Base-by-base conservation (phyloP, 1,140 invertebrate species). In the Augochlora pura region DNA sequence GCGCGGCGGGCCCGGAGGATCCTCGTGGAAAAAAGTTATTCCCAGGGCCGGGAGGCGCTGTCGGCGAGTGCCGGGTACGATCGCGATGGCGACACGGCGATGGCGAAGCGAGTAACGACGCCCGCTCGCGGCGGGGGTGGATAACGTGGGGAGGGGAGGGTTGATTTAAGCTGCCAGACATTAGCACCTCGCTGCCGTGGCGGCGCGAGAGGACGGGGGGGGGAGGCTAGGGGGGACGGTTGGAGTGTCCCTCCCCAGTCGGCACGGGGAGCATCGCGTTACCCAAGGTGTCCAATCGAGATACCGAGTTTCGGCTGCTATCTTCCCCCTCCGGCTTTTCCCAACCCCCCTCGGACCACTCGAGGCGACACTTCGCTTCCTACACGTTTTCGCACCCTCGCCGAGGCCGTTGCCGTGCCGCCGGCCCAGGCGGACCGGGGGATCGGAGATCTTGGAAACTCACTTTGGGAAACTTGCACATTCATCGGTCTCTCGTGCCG, bases 121-220 rank as follows among this genome's bases (percentile, higher is more conserved):
- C 9, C 38, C 21, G 46, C 32, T 2, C 32, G 77, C 62, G n/a
- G 27, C 25, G 72, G 49, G 49, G 57, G 64, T 27, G 46, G 65
- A 52, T 42, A 69, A 62, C 18, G n/a, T n/a, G n/a, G n/a, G n/a
- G n/a, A n/a, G n/a, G n/a, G n/a, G n/a, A 80, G 69, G 69, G 54
- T 75, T 87, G 87, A 88, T 87, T 88, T 86, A 88, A 86, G 70
- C 84, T 82, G 80, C 57, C 68, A 86, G 87, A 86, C 87, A 88
- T 88, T 88, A 88, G 82, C 87, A 88, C 87, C 85, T 88, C 85
- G 82, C 82, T 64, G 78, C 42, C 42, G 42, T n/a, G 12, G 42
- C 14, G 42, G 42, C 42, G 3, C 42, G 12, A 12, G 42, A 12
- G 9, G 9, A 7, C 5, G 39, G 12, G 42, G 12, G 38, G 42